A percentile compares a stretch with the other conserved stretches of the same genome.
phyloP scores from a whole-genome alignment of 1,140 invertebrate genomes.

The Lucilia cuprina region DNA sequence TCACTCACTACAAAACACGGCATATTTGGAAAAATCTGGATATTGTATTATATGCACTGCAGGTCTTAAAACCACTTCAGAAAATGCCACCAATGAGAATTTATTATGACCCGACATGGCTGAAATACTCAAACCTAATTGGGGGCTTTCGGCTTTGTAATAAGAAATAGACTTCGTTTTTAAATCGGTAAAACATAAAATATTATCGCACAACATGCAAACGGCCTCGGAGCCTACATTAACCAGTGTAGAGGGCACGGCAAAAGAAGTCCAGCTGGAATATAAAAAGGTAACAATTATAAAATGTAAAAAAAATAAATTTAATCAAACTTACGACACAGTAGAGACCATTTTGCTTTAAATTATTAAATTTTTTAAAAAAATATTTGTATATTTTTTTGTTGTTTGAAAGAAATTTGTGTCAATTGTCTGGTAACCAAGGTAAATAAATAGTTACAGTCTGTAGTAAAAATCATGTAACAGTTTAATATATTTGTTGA shows the following conservation, averaged over 20 bases:
- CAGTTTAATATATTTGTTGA: too few species aligned
- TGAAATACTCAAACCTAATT: conserved; percentile 44
- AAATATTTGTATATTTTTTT: too few species aligned
- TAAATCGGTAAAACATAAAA: conserved; percentile 48
- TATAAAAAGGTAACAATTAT: too few species aligned
- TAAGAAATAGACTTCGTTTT: conserved; percentile 42
- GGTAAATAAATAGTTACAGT: too few species aligned
- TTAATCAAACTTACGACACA: neutral
- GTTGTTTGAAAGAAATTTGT: too few species aligned
- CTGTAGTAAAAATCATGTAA: too few species aligned
- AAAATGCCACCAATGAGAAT: conserved; percentile 52
- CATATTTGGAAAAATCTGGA: conserved; percentile 49
- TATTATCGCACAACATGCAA: conserved; percentile 43
- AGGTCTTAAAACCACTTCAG: conserved; percentile 44
- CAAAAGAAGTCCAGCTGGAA: conserved; percentile 32
- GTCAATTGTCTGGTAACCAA: too few species aligned
- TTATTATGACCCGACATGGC: conserved; percentile 48
- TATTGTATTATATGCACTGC: conserved; percentile 50
- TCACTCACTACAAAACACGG: conserved; percentile 46
- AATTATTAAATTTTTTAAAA: neutral
- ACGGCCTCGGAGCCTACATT: conserved; percentile 55
- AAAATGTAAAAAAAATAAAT: too few species aligned
- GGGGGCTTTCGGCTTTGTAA: conserved; percentile 49
- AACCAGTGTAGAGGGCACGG: neutral
- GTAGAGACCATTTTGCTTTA: neutral